A percentile compares a stretch with the other conserved stretches of the same genome.
Conservation (phyloP, 1,140 invertebrate genomes). For the Calliopsis andreniformis region DNA sequence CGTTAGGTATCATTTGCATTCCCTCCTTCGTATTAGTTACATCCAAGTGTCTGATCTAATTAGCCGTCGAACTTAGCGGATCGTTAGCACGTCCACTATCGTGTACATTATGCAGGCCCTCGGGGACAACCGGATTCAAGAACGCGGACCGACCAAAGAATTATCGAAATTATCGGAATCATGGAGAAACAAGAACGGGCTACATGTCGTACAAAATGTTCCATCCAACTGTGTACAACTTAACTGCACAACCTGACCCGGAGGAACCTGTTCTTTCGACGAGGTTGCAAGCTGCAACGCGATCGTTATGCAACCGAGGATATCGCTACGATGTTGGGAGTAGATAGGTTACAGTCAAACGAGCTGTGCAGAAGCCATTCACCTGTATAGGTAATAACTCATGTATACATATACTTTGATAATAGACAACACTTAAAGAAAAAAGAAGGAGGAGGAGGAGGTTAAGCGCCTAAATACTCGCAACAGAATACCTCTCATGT, state of each 20-base stretch:
- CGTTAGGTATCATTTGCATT: constrained; percentile 65
- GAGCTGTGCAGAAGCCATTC: too few species aligned
- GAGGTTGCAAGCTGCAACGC: background rate
- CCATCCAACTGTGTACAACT: constrained; percentile 29
- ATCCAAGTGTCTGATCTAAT: constrained; percentile 56
- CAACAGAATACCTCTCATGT: too few species aligned
- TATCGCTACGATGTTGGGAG: too few species aligned
- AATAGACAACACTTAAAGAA: too few species aligned
- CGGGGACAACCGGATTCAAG: background rate
- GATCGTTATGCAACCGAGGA: constrained; percentile 17
- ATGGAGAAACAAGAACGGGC: constrained; percentile 26
- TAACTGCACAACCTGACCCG: constrained; percentile 33
- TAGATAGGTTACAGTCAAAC: too few species aligned
- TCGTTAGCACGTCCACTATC: constrained; percentile 55
- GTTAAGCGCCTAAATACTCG: too few species aligned
- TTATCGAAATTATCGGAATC: constrained; percentile 50
- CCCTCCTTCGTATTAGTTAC: constrained; percentile 52
- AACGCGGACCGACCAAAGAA: background rate
- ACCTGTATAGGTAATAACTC: too few species aligned
- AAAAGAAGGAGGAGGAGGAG: too few species aligned
- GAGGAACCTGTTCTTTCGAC: constrained; percentile 34
- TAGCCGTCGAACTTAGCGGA: constrained; percentile 58
- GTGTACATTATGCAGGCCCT: constrained; percentile 49
- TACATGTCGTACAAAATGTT: constrained; percentile 38
- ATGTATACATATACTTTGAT: too few species aligned